Conservation (phyloP, 2,888 invertebrate species). For the Ceramica pisi region DNA sequence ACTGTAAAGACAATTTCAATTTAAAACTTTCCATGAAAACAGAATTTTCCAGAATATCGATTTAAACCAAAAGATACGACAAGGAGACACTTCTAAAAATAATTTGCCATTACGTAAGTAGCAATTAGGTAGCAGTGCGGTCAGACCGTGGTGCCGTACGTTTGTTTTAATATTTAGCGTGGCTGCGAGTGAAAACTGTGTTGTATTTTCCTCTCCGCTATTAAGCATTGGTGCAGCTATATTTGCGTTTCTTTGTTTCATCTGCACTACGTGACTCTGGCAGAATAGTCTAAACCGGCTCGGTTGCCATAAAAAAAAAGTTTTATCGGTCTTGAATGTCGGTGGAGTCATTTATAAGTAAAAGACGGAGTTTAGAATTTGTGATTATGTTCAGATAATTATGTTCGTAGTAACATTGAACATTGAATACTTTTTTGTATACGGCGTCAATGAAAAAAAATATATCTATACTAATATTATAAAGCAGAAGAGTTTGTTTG, state of each 20-base stretch:
- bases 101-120: constrained; percentile 19
- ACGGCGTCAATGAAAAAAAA: background rate
- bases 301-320: too few relatives aligned
- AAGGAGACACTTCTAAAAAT: constrained; percentile 17
- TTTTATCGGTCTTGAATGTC: constrained; percentile 1
- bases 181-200: constrained; percentile 31
- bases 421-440: background rate
- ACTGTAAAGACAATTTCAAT: background rate
- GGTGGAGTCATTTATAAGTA: background rate
- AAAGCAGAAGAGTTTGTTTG: too few relatives aligned
- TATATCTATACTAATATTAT: too few relatives aligned
- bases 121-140: constrained; percentile 28
- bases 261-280: background rate
- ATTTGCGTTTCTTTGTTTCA: constrained; percentile 40
- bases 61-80: background rate
- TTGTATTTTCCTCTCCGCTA: constrained; percentile 13
- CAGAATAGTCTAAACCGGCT: too few relatives aligned
- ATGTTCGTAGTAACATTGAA: background rate
- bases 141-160: constrained; percentile 12
- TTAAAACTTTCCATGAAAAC: background rate
- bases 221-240: constrained; percentile 38
- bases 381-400: background rate
- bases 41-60: background rate
- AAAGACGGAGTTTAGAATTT: background rate
- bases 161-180: constrained; percentile 49